These are phyloP conservation scores for Lutraria lutraria DNA, from an alignment of 2,888 invertebrate species.

Conservation along the genomic window DNA sequence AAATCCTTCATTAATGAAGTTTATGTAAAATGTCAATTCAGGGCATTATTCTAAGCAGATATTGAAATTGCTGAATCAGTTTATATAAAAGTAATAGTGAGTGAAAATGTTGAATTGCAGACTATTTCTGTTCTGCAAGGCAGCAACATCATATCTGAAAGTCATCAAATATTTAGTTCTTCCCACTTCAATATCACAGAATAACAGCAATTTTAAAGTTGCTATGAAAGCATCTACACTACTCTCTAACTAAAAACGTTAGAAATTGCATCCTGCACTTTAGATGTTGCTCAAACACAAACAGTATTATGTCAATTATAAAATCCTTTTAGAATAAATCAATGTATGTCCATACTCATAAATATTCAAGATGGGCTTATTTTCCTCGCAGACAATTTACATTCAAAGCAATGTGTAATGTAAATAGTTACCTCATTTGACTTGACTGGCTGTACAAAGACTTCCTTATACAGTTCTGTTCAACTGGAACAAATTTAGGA, in stretches of 20 bases:
- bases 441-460: neutral
- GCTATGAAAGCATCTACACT: neutral
- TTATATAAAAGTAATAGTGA: too few species aligned
- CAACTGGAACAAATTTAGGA: neutral
- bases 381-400: constrained; percentile 7
- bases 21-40: too few species aligned
- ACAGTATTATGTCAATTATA: neutral
- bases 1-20: too few species aligned
- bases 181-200: neutral
- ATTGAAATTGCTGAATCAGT: too few species aligned
- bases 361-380: constrained; percentile 4
- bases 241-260: neutral
- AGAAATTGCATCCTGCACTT: neutral
- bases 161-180: neutral
- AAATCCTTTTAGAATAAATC: constrained; percentile 13
- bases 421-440: constrained; percentile 6
- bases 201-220: neutral
- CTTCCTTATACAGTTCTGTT: neutral
- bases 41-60: too few species aligned
- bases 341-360: neutral
- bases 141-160: neutral
- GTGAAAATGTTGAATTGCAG: neutral
- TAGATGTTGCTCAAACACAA: neutral
- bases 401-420: constrained; percentile 5
- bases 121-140: neutral